Evolutionary conservation across 2,888 invertebrate genomes (phyloP), one percentile per base, ranked within the genome.

Genomic region (Epistrophe eligans): DNA sequence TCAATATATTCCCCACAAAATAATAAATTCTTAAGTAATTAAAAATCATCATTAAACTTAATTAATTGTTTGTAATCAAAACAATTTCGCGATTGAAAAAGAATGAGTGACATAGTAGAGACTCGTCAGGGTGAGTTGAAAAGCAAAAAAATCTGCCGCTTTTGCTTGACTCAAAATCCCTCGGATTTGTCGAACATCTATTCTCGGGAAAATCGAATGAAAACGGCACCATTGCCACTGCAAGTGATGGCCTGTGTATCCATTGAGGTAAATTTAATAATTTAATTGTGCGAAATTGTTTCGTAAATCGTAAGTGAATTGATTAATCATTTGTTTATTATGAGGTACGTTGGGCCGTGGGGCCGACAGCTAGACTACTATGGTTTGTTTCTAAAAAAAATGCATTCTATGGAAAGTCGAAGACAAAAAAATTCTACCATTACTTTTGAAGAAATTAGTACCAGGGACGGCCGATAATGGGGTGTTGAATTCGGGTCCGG

Each of bases 191-290:
- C 93, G 88, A 95, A 94, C 92, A 95, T 97, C 91, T 96, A 95
- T 92, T 94, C 95, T 89, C 89, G 90, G 19, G 94, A 94, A 90
- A 91, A 92, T 76, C 94, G 93, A 89, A 92, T 94, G 88, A 95
- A 95, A 90, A 93, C 94, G 82, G 94, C 95, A 89, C 95, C 96
- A 89, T 93, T 97, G 89, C 94, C 95, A 76, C 92, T 96, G 89
- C 96, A 97, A 94, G 95, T 97, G 90, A 95, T 97, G 95, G 95
- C 96, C 72, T 96, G 96, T 91, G 94, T 96, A 88, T 95, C 96
- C 80, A 95, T 97, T 89, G 97, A 97, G 96, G 97, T 97, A 95
- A 17, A 48, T 88, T 19, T 4, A 64, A 50, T 38, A 35, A 28
- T n/a, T 28, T 4, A 28, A 24, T 55, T 1, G 6, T 7, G 9